Evolutionary conservation across 2,113 vertebrate genomes (phyloP).

Genomic region (Zosterops hypoxanthus): DNA sequence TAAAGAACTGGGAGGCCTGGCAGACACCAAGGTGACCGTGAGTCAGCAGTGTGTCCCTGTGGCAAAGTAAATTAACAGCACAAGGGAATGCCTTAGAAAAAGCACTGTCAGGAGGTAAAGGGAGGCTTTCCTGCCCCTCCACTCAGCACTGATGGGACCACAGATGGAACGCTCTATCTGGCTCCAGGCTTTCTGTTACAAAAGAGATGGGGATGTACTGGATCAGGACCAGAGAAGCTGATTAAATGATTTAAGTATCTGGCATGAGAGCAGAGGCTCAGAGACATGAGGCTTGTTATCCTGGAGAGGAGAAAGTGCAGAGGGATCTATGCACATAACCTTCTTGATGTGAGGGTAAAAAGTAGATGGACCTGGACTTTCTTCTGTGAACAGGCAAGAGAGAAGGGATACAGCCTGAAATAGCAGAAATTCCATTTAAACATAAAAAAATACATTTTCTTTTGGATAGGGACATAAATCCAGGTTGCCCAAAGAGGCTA

Average conservation of each 20-base stretch:
- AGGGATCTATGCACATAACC: background rate
- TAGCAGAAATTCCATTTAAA: background rate
- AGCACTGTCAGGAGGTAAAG: background rate
- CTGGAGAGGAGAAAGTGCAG: background rate
- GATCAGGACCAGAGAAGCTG: background rate
- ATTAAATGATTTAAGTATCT: background rate
- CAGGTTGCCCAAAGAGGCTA: background rate
- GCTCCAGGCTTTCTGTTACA: background rate
- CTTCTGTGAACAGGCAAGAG: background rate
- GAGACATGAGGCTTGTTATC: background rate
- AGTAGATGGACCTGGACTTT: background rate
- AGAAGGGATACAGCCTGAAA: background rate
- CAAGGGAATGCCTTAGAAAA: background rate
- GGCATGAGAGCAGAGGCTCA: background rate
- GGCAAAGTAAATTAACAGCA: background rate
- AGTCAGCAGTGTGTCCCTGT: background rate
- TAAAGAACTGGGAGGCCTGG: background rate
- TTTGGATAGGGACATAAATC: background rate
- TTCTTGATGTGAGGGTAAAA: background rate
- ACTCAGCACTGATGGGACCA: background rate
- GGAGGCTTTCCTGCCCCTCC: background rate
- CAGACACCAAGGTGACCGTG: rapidly evolving
- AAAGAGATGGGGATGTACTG: background rate
- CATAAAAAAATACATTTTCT: background rate
- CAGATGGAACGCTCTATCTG: background rate